phyloP scores from a whole-genome alignment of 2,113 vertebrate genomes.

The Tricholaema leucomelas region DNA sequence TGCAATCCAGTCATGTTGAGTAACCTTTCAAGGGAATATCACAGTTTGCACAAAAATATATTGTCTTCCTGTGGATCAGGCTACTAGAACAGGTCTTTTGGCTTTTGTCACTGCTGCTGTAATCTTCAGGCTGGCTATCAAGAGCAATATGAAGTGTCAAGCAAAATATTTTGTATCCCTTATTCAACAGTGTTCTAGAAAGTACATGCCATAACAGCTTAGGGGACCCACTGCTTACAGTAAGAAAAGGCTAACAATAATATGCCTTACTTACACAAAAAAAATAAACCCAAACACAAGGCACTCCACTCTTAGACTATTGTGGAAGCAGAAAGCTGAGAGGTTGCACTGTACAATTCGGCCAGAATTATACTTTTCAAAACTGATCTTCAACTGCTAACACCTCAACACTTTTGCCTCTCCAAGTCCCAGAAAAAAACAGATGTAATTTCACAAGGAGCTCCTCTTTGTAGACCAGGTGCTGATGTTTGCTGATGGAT shows the following conservation, averaged over 20 bases:
- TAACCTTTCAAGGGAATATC: constrained; percentile 20
- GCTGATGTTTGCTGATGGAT: no score
- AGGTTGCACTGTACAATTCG: neutral
- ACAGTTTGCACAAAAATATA: constrained; percentile 34
- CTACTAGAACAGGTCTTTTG: neutral
- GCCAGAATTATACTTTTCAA: neutral
- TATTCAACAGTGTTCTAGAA: constrained; percentile 15
- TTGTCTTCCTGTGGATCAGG: constrained; percentile 19
- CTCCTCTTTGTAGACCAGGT: neutral
- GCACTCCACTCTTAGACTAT: neutral
- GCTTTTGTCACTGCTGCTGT: constrained; percentile 24
- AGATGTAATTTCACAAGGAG: neutral
- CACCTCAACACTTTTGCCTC: neutral
- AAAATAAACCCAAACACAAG: neutral
- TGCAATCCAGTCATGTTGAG: constrained; percentile 45
- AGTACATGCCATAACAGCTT: neutral
- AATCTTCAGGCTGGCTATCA: constrained; percentile 49
- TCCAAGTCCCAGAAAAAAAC: neutral
- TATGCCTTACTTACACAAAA: neutral
- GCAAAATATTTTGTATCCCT: constrained; percentile 4
- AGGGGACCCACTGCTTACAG: neutral
- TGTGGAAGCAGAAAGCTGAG: neutral
- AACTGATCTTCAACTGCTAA: neutral
- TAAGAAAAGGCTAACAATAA: neutral
- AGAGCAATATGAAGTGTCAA: constrained; percentile 2